Percentiles rank a stretch among this genome's conserved stretches.
phyloP scores from a whole-genome alignment of 2,888 invertebrate genomes.

The Macaria notata region DNA sequence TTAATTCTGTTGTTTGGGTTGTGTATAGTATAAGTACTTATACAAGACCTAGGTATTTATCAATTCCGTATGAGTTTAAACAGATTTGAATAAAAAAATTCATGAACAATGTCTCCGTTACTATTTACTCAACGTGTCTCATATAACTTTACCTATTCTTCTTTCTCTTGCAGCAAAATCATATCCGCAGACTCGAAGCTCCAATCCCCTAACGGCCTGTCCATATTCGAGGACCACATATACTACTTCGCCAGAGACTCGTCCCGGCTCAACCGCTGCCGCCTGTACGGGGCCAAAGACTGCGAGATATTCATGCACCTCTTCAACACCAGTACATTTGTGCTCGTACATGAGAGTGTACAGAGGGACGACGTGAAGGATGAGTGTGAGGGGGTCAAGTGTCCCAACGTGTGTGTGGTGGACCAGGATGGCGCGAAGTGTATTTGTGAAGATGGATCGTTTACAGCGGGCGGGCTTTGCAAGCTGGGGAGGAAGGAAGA shows the following conservation, averaged over 20 bases:
- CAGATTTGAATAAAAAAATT: too few relatives aligned
- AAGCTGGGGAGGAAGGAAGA: conserved; percentile 32
- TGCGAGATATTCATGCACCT: conserved; percentile 75
- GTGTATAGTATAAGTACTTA: too few relatives aligned
- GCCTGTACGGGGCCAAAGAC: conserved; percentile 72
- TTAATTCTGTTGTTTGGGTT: too few relatives aligned
- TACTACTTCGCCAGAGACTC: conserved; percentile 85
- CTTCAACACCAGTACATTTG: conserved; percentile 54
- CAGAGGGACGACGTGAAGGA: conserved; percentile 62
- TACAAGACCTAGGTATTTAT: too few relatives aligned
- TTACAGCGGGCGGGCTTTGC: conserved; percentile 46
- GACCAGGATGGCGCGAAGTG: conserved; percentile 66
- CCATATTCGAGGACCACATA: conserved; percentile 88
- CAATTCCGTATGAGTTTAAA: too few relatives aligned
- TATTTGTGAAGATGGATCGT: conserved; percentile 77
- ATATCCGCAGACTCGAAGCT: conserved; percentile 68
- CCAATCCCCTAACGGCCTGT: conserved; percentile 84
- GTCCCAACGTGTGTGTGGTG: conserved; percentile 84
- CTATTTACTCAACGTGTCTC: too few relatives aligned
- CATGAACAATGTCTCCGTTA: too few relatives aligned
- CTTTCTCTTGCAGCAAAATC: conserved; percentile 52
- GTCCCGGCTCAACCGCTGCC: conserved; percentile 82
- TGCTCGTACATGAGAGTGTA: conserved; percentile 54
- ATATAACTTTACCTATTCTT: neutral
- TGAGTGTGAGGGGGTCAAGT: conserved; percentile 71